phyloP scores from a whole-genome alignment of 92 coral and sea anemone species.

The Umimayanthus chanpuru region DNA sequence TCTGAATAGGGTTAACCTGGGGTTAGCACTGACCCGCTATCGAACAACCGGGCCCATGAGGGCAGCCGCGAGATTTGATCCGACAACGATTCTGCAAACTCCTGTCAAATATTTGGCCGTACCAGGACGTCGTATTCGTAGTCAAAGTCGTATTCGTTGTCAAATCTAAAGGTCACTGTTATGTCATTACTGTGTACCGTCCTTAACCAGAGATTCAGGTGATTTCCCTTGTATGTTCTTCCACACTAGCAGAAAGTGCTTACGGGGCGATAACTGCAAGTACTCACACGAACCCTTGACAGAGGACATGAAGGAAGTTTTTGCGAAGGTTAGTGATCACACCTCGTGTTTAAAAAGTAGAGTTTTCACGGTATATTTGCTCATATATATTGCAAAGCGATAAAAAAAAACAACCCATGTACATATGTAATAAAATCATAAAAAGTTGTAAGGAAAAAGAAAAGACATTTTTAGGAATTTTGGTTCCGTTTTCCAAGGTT shows the following conservation, averaged over 20 bases:
- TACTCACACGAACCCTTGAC: slow-evolving; percentile 89
- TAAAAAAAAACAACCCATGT: too few species aligned
- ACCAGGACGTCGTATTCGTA: too few species aligned
- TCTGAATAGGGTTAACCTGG: too few species aligned
- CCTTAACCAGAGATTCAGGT: slow-evolving; percentile 60
- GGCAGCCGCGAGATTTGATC: too few species aligned
- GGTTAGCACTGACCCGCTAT: too few species aligned
- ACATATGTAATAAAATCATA: neutral
- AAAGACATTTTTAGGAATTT: neutral
- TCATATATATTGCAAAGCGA: too few species aligned
- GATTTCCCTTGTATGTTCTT: slow-evolving; percentile 88
- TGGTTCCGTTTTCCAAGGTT: neutral
- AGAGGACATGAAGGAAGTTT: slow-evolving; percentile 66
- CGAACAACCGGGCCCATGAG: too few species aligned
- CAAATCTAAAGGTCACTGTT: too few species aligned
- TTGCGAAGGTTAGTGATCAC: slow-evolving; percentile 68
- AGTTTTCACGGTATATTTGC: neutral
- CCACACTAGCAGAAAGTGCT: slow-evolving; percentile 62
- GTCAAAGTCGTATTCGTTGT: too few species aligned
- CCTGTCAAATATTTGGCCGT: too few species aligned
- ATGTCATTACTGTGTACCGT: neutral
- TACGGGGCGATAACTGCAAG: slow-evolving; percentile 66
- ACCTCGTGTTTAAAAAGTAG: neutral
- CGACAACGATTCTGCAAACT: too few species aligned
- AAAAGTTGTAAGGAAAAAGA: too few species aligned